Evolutionary conservation across 2,113 vertebrate genomes (phyloP).

Genomic region (Phalacrocorax pelagicus): DNA sequence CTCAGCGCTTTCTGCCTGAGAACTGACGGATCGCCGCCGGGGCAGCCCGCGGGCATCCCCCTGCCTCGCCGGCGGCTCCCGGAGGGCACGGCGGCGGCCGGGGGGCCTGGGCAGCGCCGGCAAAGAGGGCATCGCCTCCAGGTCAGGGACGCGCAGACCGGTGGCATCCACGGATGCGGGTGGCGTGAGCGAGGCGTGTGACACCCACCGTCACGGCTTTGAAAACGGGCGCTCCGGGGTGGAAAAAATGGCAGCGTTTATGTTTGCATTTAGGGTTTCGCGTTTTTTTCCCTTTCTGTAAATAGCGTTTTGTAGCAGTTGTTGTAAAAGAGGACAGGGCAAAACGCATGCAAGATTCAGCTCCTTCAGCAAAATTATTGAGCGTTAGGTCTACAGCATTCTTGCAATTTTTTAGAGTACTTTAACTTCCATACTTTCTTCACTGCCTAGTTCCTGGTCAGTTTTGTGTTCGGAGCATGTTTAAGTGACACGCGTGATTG

Average conservation of each 20-base stretch:
- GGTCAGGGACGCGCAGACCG: not conserved
- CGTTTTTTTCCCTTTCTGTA: not conserved
- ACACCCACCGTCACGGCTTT: not conserved
- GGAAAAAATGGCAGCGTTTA: not conserved
- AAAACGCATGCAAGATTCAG: not conserved
- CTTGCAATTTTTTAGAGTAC: not conserved
- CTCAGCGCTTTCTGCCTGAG: too few relatives aligned
- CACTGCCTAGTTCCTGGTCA: not conserved
- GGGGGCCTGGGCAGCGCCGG: not conserved
- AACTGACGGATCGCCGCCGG: not conserved
- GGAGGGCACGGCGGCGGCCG: not conserved
- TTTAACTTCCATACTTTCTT: not conserved
- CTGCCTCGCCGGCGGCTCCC: not conserved
- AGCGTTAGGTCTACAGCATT: not conserved
- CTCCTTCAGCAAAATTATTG: not conserved
- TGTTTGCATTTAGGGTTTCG: not conserved
- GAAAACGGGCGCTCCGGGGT: not conserved
- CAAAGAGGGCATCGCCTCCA: not conserved
- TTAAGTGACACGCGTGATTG: not conserved
- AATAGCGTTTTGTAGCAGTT: not conserved
- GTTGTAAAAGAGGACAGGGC: not conserved
- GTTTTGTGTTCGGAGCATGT: not conserved
- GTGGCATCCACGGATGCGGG: fast-evolving
- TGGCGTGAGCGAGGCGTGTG: fast-evolving
- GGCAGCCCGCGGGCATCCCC: not conserved